These are phyloP conservation scores for Eurypyga helias DNA, from an alignment of 2,113 vertebrate genomes.

Conservation along the genomic window DNA sequence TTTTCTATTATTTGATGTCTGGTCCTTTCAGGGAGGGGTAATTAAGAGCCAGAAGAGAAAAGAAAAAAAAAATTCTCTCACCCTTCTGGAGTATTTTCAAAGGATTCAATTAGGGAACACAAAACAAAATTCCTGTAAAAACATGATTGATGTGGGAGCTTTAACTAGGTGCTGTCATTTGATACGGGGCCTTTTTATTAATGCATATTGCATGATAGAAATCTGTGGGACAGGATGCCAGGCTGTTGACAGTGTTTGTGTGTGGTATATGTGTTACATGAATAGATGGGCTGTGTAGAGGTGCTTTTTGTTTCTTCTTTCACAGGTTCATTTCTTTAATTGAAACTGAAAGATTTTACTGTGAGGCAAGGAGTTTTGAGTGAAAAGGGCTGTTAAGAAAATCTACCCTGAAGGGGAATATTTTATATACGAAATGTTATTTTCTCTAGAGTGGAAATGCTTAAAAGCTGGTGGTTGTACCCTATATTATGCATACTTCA, in stretches of 20 bases:
- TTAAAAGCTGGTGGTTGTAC: background rate
- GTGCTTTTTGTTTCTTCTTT: constrained; percentile 15
- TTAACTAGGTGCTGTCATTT: constrained; percentile 5
- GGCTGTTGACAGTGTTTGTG: constrained; percentile 39
- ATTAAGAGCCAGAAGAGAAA: constrained; percentile 22
- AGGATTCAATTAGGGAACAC: constrained; percentile 24
- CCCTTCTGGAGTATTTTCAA: constrained; percentile 25
- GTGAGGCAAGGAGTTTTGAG: background rate
- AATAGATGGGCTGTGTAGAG: background rate
- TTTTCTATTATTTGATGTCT: background rate
- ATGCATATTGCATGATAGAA: background rate
- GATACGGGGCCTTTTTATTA: constrained; percentile 11
- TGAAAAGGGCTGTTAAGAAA: constrained; percentile 23
- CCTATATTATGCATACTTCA: background rate
- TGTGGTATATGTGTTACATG: background rate
- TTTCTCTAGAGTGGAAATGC: background rate
- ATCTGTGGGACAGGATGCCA: background rate
- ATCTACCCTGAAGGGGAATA: background rate
- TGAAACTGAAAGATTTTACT: background rate
- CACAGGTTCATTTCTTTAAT: constrained; percentile 11
- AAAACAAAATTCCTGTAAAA: constrained; percentile 31
- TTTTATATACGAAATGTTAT: background rate
- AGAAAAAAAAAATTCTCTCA: background rate
- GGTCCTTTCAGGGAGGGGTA: background rate
- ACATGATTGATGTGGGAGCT: background rate